A percentile compares a stretch with the other conserved stretches of the same genome.
Conservation (phyloP, 1,140 invertebrate genomes). For the Thaumatotibia leucotreta region DNA sequence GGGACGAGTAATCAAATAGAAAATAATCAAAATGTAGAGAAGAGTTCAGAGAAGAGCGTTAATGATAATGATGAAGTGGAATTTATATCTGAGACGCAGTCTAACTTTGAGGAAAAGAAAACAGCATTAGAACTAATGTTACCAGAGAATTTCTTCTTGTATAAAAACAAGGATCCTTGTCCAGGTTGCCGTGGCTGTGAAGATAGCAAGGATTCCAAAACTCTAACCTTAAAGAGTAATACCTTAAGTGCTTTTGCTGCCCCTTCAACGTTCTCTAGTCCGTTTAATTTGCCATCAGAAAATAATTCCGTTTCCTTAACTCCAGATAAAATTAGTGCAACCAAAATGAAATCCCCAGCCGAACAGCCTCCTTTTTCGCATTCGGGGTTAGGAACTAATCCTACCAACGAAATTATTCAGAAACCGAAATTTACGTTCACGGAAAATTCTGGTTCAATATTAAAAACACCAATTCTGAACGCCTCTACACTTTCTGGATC, state of each 20-base stretch:
- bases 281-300: not conserved
- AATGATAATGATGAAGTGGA: constrained; percentile 77
- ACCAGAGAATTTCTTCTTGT: constrained; percentile 89
- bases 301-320: constrained; percentile 9
- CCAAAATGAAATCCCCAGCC: not conserved
- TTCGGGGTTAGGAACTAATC: constrained; percentile 40
- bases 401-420: not conserved
- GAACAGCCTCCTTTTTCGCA: not conserved
- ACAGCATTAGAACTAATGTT: constrained; percentile 82
- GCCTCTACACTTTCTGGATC: not conserved
- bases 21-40: constrained; percentile 32
- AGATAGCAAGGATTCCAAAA: constrained; percentile 46
- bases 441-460: not conserved
- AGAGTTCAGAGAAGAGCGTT: not conserved
- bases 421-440: not conserved
- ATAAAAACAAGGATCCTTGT: constrained; percentile 81
- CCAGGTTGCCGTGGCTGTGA: constrained; percentile 87
- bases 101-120: constrained; percentile 82
- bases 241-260: not conserved
- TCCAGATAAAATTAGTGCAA: not conserved
- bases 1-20: constrained; percentile 24
- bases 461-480: not conserved
- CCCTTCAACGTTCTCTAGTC: not conserved
- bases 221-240: not conserved
- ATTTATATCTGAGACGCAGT: constrained; percentile 81